phyloP scores from a whole-genome alignment of 2,888 invertebrate genomes.

The Calliopum simillimum region DNA sequence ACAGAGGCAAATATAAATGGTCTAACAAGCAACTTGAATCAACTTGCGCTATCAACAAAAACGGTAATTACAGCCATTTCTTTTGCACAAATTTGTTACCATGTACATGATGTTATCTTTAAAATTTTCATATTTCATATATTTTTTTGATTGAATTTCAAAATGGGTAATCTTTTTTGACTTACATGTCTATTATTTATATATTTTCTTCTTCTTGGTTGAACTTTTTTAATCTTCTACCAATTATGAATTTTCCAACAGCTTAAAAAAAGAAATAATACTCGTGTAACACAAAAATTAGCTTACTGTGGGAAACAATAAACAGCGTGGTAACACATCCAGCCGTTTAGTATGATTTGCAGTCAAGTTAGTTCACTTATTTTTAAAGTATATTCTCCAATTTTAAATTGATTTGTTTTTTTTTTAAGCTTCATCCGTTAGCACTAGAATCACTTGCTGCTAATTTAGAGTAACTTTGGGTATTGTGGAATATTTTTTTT shows the following conservation, averaged over 20 bases:
- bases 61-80: conserved; percentile 53
- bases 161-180: background rate
- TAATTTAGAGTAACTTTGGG: no score
- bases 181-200: conserved; percentile 24
- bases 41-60: conserved; percentile 59
- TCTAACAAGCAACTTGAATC: conserved; percentile 58
- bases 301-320: conserved; percentile 51
- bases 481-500: no score
- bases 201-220: conserved; percentile 22
- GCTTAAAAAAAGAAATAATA: conserved; percentile 25
- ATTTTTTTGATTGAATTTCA: background rate
- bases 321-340: conserved; percentile 63
- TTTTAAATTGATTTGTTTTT: background rate
- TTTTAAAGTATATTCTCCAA: conserved; percentile 16
- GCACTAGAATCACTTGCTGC: no score
- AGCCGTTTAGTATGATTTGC: conserved; percentile 66
- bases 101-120: conserved; percentile 3
- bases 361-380: conserved; percentile 60
- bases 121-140: no score
- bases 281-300: conserved; percentile 40
- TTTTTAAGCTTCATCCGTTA: background rate
- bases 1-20: conserved; percentile 59
- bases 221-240: conserved; percentile 18
- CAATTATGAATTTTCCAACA: conserved; percentile 28
- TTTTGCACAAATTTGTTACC: conserved; percentile 1